Evolutionary conservation across 1,140 invertebrate genomes (phyloP).

Genomic region (Trichogramma pretiosum): DNA sequence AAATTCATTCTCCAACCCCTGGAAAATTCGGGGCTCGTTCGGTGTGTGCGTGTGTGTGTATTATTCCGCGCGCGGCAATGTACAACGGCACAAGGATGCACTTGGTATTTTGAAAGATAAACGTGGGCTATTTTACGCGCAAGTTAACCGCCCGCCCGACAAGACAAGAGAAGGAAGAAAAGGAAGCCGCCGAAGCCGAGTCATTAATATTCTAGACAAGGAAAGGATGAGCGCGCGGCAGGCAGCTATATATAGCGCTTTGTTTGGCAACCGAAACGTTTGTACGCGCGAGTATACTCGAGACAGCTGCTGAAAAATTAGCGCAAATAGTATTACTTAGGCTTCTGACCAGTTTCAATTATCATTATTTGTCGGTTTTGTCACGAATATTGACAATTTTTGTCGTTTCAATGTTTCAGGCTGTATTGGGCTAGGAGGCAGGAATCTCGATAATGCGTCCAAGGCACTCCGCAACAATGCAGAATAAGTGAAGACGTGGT

Average conservation of each 20-base stretch:
- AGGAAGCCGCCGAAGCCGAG: background rate
- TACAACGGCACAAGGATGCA: no score
- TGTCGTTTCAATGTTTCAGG: background rate
- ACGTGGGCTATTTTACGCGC: background rate
- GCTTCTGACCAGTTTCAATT: background rate
- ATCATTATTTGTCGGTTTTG: background rate
- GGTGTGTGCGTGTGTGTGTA: no score
- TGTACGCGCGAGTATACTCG: background rate
- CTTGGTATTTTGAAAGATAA: no score
- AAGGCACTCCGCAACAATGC: constrained; percentile 1
- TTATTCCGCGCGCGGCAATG: no score
- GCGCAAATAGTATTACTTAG: background rate
- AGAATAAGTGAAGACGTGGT: constrained; percentile 6
- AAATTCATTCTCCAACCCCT: no score
- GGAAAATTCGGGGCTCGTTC: no score
- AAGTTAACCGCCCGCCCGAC: background rate
- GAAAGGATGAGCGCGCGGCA: background rate
- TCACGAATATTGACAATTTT: background rate
- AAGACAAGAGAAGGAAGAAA: background rate
- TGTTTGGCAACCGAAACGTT: background rate
- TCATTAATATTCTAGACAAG: background rate
- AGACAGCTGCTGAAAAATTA: background rate
- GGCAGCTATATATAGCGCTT: background rate
- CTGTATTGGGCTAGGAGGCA: background rate
- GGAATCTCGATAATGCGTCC: background rate